phyloP scores from a whole-genome alignment of 2,113 vertebrate genomes.

The Upupa epops region DNA sequence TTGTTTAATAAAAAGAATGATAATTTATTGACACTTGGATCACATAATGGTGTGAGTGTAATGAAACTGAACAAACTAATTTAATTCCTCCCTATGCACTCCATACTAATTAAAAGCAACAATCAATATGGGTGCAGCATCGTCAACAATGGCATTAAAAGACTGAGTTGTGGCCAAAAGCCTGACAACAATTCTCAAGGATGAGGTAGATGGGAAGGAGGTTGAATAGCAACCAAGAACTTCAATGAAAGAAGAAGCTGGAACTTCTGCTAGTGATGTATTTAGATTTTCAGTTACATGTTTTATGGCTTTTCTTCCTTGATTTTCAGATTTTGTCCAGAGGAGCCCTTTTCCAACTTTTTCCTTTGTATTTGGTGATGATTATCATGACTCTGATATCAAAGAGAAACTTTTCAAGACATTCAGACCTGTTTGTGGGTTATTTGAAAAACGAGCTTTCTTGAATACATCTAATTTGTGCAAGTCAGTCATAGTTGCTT shows the following conservation, averaged over 20 bases:
- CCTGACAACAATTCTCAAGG: background rate
- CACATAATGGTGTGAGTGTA: conserved; percentile 19
- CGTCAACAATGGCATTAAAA: conserved; percentile 25
- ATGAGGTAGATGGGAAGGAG: background rate
- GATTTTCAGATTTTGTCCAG: background rate
- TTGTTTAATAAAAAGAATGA: conserved; percentile 59
- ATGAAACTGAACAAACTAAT: conserved; percentile 53
- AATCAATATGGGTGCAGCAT: conserved; percentile 37
- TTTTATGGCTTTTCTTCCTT: background rate
- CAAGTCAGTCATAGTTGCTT: background rate
- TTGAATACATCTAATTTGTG: background rate
- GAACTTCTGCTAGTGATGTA: background rate
- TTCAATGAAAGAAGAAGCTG: background rate
- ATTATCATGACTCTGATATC: background rate
- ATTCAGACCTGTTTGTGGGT: background rate
- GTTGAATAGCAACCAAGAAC: background rate
- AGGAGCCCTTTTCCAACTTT: background rate
- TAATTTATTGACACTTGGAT: conserved; percentile 67
- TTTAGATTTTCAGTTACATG: background rate
- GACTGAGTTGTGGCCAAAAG: background rate
- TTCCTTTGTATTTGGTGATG: background rate
- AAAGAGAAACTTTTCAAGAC: background rate
- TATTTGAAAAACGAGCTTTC: background rate
- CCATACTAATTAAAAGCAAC: conserved; percentile 62
- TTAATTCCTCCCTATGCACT: background rate